A percentile compares a stretch with the other conserved stretches of the same genome.
phyloP scores from a whole-genome alignment of 2,797 vertebrate species.

The Gallinago stenura region DNA sequence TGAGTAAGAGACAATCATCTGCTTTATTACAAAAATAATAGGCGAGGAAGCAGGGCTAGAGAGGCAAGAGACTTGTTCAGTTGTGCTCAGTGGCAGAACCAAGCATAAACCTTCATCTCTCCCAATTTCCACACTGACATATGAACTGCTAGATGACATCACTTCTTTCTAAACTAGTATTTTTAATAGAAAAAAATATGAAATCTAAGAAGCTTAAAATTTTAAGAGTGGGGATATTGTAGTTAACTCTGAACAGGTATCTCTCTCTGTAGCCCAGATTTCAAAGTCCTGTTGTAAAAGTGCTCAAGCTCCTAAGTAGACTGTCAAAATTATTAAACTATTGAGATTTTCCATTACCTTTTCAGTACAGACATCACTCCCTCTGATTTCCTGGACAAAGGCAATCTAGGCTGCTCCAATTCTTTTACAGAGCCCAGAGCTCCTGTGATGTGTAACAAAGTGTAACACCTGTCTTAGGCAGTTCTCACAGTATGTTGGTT shows the following conservation, averaged over 20 bases:
- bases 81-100: not conserved
- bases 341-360: not conserved
- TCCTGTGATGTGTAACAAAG: not conserved
- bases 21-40: not conserved
- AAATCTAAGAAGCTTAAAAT: not conserved
- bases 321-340: not conserved
- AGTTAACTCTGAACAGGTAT: not conserved
- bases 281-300: not conserved
- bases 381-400: not conserved
- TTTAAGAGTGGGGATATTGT: not conserved
- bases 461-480: not conserved
- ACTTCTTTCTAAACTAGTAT: not conserved
- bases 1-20: not conserved
- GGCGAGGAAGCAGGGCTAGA: not conserved
- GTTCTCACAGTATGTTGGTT: not conserved
- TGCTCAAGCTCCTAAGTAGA: not conserved
- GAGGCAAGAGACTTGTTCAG: not conserved
- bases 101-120: not conserved
- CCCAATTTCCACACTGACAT: not conserved
- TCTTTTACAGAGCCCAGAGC: not conserved
- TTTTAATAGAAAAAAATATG: not conserved
- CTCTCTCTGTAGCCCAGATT: not conserved
- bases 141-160: rapidly evolving
- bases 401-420: not conserved
- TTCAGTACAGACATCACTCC: not conserved